Base-by-base conservation (phyloP, 2,797 vertebrate genomes). In the Enteromius radiatus region DNA sequence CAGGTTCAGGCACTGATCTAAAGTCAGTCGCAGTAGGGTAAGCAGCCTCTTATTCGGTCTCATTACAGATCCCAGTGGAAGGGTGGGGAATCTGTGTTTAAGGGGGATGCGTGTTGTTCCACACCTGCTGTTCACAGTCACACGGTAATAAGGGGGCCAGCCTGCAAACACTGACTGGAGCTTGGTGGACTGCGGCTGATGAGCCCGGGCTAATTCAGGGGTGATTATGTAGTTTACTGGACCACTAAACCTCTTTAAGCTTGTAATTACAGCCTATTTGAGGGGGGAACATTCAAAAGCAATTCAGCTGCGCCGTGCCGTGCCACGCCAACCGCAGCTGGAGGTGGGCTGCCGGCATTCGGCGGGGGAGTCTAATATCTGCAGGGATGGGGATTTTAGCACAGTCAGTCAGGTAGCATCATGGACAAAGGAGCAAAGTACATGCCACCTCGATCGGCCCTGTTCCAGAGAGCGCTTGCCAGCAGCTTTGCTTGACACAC, bases 151-250 rank as follows among this genome's bases (percentile, higher is more conserved):
- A 94, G 93, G 93, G 92, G 94, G 96, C 96, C 96, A 96, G 95
- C 93, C 94, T 92, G 94, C 95, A 96, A 97, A 96, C 94, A 95
- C 96, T 95, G 95, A 96, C 93, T 95, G 92, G 94, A 96, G 96
- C 94, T 96, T 96, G 95, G 95, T 97, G 96, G 96, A 96, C 96
- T 97, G 97, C 95, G 94, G 96, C 97, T 99, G 98, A 99, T 98
- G 97, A 98, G 97, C 96, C 95, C 92, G 87, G 96, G 95, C 96
- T 98, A 98, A 99, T 98, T 98, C 96, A 95, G 96, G 96, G 96
- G 96, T 97, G 97, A 99, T 99, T 99, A 99, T 97, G 96, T 99
- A 97, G 97, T 99, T 99, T 99, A 97, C 98, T 99, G 97, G 98
- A 97, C 97, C 97, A 99, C 97, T 99, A 98, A 99, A 98, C 97